A percentile compares a stretch with the other conserved stretches of the same genome.
phyloP scores from a whole-genome alignment of 2,113 vertebrate species.

The Choloepus hoffmanni region DNA sequence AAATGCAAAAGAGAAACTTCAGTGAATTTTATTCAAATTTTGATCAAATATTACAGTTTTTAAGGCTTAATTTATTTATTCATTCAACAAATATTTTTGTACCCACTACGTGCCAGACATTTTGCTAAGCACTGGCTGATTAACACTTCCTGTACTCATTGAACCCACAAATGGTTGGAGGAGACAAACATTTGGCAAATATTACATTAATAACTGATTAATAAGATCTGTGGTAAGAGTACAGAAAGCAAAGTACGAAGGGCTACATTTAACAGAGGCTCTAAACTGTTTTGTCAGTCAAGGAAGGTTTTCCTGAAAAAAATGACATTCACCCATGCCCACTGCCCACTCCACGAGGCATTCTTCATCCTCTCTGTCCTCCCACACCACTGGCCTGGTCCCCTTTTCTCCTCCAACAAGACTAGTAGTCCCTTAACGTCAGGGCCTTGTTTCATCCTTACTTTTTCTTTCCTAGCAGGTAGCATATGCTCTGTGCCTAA shows the following conservation, averaged over 20 bases:
- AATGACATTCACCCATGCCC: neutral
- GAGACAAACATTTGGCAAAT: neutral
- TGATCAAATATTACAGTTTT: neutral
- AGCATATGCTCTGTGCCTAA: neutral
- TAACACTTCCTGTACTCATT: neutral
- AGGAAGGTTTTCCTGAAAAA: constrained; percentile 6
- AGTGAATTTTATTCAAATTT: neutral
- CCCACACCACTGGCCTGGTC: neutral
- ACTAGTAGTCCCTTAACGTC: neutral
- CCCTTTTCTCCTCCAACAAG: neutral
- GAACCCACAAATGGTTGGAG: neutral
- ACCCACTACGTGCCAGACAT: neutral
- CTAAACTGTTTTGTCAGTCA: neutral
- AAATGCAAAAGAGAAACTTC: neutral
- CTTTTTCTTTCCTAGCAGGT: neutral
- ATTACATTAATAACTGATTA: neutral
- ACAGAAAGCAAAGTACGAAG: neutral
- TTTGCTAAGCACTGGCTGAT: neutral
- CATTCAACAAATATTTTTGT: neutral
- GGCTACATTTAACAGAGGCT: neutral
- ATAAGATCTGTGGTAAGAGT: neutral
- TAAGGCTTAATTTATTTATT: neutral
- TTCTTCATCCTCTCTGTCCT: neutral
- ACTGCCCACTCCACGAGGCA: neutral
- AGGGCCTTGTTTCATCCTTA: neutral